Evolutionary conservation across 2,113 vertebrate genomes (phyloP).

Genomic region (Mastomys natalensis): DNA sequence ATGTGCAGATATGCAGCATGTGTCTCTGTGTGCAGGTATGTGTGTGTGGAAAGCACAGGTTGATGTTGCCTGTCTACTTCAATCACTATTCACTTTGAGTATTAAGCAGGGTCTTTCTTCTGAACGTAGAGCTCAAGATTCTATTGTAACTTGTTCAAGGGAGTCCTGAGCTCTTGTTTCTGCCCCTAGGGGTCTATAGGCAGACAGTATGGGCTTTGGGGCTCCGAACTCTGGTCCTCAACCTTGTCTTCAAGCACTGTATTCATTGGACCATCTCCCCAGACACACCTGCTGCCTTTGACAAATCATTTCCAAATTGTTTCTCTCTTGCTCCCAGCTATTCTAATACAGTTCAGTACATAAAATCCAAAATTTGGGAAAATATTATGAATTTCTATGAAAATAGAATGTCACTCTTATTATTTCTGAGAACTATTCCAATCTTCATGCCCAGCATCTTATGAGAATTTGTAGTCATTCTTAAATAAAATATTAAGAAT

Average conservation of each 20-base stretch:
- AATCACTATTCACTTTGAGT: no score
- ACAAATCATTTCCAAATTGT: neutral
- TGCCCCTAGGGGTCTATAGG: neutral
- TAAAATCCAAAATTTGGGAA: neutral
- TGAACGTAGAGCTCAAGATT: neutral
- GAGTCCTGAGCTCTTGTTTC: no score
- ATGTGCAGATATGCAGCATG: neutral
- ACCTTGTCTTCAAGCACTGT: neutral
- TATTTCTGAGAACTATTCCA: constrained; percentile 34
- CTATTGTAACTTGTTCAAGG: neutral
- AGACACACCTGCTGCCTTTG: neutral
- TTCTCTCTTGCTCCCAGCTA: neutral
- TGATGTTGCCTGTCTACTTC: no score
- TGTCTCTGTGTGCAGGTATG: neutral
- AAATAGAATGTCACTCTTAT: constrained; percentile 18
- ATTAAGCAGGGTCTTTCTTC: neutral
- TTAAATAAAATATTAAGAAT: constrained; percentile 60
- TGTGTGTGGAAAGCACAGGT: neutral
- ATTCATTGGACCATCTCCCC: neutral
- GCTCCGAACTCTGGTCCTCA: neutral
- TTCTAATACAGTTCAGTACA: constrained; percentile 3
- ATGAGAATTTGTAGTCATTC: constrained; percentile 30
- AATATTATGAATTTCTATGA: neutral
- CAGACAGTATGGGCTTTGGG: no score
- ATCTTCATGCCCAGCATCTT: neutral